Base-by-base conservation (phyloP, 2,797 vertebrate species). In the Mionectes olivaceus region DNA sequence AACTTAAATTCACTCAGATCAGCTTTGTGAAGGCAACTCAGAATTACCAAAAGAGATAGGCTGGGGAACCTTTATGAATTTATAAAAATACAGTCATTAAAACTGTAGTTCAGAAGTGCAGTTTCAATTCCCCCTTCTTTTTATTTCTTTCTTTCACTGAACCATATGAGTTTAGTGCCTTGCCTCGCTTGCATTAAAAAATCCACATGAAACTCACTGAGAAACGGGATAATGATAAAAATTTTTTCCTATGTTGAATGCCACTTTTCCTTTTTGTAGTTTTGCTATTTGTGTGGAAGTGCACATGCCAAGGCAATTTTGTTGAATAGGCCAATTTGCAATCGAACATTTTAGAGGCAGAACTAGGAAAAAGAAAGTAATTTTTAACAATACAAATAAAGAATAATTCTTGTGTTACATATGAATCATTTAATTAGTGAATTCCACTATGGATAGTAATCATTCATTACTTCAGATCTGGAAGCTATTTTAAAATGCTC, bases 341-440 rank as follows among this genome's bases (percentile, higher is more conserved):
- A 37, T 14, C 35, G 30, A 78, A 81, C 60, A 33, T 78, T 57
- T 81, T 87, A 52, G 23, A 81, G 52, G 35, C 56, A 83, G 69
- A 91, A 57, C 21, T 32, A 43, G 49, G 77, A 76, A 82, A 91
- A 95, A 74, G 57, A 71, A 78, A 89, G 33, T 74, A 24, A 64
- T 21, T 57, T 78, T 75, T 92, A 91, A 68, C 61, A 83, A 71
- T 37, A 41, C 46, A 50, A 93, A 86, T 75, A 71, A 85, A 52
- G 49, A 89, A 89, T 57, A 32, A 71, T 78, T 83, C 69, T 55
- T 27, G 6, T 77, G 52, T 89, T 92, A 75, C 15, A n/a, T 43
- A 75, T 85, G 79, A 94, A 95, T 93, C 84, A 94, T 10, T 32
- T 46, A 94, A 92, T 95, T 91, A 96, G 87, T 81, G 84, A 95